Evolutionary conservation across 1,140 invertebrate species (phyloP).

Genomic region (Camponotus vicinus): DNA sequence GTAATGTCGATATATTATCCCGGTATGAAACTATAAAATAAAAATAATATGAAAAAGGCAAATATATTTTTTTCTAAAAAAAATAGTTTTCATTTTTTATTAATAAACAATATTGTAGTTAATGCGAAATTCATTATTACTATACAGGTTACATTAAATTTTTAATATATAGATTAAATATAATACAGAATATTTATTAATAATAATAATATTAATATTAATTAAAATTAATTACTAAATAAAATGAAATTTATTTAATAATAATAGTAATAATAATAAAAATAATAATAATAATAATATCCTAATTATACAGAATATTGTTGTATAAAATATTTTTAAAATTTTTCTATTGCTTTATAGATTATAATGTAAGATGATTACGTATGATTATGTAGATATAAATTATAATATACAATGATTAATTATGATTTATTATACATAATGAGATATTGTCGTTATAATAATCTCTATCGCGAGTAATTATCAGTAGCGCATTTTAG

Average conservation of each 20-base stretch:
- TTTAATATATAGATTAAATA: background rate
- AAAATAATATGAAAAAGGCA: background rate
- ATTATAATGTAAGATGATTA: background rate
- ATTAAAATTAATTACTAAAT: too few relatives aligned
- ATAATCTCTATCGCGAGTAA: background rate
- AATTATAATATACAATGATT: background rate
- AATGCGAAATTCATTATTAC: background rate
- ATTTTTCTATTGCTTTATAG: background rate
- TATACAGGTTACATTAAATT: background rate
- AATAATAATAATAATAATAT: too few relatives aligned
- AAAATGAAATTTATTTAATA: too few relatives aligned
- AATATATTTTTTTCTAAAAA: background rate
- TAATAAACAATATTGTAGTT: too few relatives aligned
- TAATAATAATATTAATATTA: too few relatives aligned
- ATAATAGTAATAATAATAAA: too few relatives aligned
- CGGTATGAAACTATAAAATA: background rate
- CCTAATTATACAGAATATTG: too few relatives aligned
- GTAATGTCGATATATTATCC: background rate
- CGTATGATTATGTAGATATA: background rate
- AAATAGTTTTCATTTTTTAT: too few relatives aligned
- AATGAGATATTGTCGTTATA: too few relatives aligned
- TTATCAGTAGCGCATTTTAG: constrained; percentile 35
- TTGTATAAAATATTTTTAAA: too few relatives aligned
- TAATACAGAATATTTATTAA: too few relatives aligned
- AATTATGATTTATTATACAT: too few relatives aligned